Base-by-base conservation (phyloP, 1,140 invertebrate genomes). In the Drosophila malerkotliana region DNA sequence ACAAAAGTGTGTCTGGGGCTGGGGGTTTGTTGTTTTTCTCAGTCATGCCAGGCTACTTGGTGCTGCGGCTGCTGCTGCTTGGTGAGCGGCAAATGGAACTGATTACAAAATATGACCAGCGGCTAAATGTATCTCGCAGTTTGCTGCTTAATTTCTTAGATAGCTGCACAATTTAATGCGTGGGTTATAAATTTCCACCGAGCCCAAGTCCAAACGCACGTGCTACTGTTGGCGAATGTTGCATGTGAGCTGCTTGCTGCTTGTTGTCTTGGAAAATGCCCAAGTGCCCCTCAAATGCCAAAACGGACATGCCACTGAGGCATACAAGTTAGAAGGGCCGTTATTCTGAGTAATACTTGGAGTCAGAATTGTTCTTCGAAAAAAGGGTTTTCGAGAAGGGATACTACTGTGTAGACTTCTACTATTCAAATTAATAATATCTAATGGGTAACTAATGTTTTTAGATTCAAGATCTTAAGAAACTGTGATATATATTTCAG, bases 81-180 rank as follows among this genome's bases (percentile, higher is more conserved):
- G 72, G 73, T 76, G 73, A 76, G 73, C 88, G 88, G 89, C 89
- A 85, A 89, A 90, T 81, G 81, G 88, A 87, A 82, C 82, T 87
- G 82, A 87, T 87, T 87, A 87, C 82, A 87, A 87, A 87, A 87
- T 87, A 87, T 87, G 82, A 87, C 82, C 82, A 71, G 83, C 85
- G 80, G 84, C 80, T 80, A 89, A 89, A 89, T 80, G 79, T 90
- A 89, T 88, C 72, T 76, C 63, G 83, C 76, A 77, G 76, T 89
- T 89, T 81, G 77, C 77, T 89, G 84, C 76, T 88, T 84, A 89
- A 90, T 89, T 89, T 89, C 74, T 62, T 68, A 77, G 84, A 88
- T 89, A 87, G 76, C 72, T 78, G 73, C 58, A 45, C 56, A 72
- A 57, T 76, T 75, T 78, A 53, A 60, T 85, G 83, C 78, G 82